Percentiles rank a stretch among this genome's conserved stretches.
Conservation (phyloP, 1,140 invertebrate species). For the Aporrectodea caliginosa region DNA sequence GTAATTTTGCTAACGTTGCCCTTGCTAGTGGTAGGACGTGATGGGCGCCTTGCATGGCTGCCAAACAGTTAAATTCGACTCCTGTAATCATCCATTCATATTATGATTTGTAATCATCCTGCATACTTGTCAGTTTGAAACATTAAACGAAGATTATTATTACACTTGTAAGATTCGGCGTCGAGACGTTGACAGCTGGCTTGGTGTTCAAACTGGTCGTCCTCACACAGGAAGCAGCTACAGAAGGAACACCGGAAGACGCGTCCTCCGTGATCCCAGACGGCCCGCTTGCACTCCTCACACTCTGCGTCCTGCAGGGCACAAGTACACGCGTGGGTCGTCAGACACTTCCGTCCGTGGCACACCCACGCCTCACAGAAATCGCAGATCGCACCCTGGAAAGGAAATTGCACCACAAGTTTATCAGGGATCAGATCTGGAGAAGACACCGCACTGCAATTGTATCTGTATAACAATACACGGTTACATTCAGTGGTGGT, state of each 20-base stretch:
- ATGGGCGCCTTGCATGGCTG: too few species aligned
- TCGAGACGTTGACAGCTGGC: constrained; percentile 92
- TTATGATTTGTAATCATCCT: too few species aligned
- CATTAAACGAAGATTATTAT: too few species aligned
- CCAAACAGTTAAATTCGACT: too few species aligned
- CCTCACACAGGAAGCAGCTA: constrained; percentile 84
- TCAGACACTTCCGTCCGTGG: constrained; percentile 85
- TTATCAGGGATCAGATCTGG: too few species aligned
- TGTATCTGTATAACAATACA: too few species aligned
- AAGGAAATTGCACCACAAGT: constrained; percentile 11
- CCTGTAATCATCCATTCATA: too few species aligned
- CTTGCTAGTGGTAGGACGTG: too few species aligned
- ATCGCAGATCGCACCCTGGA: constrained; percentile 90
- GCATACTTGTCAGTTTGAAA: too few species aligned
- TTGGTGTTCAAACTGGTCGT: constrained; percentile 98
- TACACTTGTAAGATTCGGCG: constrained; percentile 87
- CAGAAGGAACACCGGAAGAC: constrained; percentile 92
- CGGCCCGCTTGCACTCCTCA: constrained; percentile 81
- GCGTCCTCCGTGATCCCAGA: constrained; percentile 84
- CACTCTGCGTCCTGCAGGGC: constrained; percentile 82
- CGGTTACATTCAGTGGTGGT: too few species aligned
- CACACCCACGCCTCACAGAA: constrained; percentile 97
- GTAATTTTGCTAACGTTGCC: too few species aligned
- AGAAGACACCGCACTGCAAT: too few species aligned
- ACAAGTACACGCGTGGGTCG: constrained; percentile 85